Base-by-base conservation (phyloP, 37 sponge, comb jelly and placozoan genomes). In the Agelas oroides region DNA sequence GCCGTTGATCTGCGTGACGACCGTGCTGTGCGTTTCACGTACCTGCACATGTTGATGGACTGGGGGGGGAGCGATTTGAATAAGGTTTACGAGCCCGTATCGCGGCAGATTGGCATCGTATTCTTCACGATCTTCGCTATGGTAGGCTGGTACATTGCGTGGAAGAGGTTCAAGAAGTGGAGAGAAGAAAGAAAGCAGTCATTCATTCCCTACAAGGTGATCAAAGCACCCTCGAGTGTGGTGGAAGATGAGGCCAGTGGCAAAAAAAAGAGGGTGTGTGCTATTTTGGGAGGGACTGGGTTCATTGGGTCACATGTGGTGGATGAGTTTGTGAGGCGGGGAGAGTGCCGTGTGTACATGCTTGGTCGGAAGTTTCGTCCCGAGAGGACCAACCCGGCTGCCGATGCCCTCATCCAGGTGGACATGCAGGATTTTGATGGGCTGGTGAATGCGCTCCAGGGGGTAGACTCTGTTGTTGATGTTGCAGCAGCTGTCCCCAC, bases 261-360 rank as follows among this genome's bases (percentile, higher is more conserved):
- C 8, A 13, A 15, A 12, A 32, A 69, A 34, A 32, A 69, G 28
- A 57, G 72, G 38, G 53, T 59, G n/a, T 70, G 82, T 40, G 71
- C 72, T 11, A 71, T 71, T 12, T 39, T 82, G 5, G 82, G 72
- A 70, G 82, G 82, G 15, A 93, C 84, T 56, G 94, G 94, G 12
- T 89, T 93, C 54, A 56, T 93, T 53, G 94, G 94, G 33, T 78
- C 73, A 31, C 86, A 89, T 70, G 72, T 93, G 18, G 94, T 89
- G 36, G 69, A 93, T 31, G 79, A 82, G 34, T 79, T 93, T 14
- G 62, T 93, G 27, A 37, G 31, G 21, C 64, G 79, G 52, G 56
- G 73, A 0, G 73, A 75, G 5, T 89, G 82, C 53, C 81, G 82
- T 37, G 94, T 93, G 16, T 86, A 86, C 35, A 70, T 93, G 53